These are phyloP conservation scores for Phataginus tricuspis DNA, from an alignment of 2,797 vertebrate genomes.

Conservation along the genomic window DNA sequence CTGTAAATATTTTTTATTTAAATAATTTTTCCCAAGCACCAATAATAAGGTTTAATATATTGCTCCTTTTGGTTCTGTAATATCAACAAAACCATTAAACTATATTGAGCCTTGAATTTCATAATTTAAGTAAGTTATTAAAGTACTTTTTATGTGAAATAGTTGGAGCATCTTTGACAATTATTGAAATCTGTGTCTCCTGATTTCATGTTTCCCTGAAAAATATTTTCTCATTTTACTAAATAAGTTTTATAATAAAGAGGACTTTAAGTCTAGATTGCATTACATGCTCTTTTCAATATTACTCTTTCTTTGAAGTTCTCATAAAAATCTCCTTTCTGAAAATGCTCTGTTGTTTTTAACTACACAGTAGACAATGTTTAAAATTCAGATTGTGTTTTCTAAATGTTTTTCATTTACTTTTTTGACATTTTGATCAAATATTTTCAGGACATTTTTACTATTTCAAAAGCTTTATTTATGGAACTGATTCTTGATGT, in stretches of 20 bases:
- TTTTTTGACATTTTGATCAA: slow-evolving; percentile 12
- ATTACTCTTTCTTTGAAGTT: slow-evolving; percentile 29
- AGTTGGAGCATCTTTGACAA: background rate
- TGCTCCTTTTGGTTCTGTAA: background rate
- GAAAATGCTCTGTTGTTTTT: slow-evolving; percentile 1
- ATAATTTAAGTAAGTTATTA: slow-evolving; percentile 38
- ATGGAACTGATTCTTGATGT: slow-evolving; percentile 3
- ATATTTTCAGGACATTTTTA: background rate
- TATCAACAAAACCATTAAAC: slow-evolving; percentile 37
- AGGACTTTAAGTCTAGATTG: background rate
- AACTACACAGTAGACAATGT: background rate
- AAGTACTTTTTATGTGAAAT: slow-evolving; percentile 6
- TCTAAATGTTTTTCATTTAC: background rate
- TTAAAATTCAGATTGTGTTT: slow-evolving; percentile 35
- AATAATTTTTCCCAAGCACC: background rate
- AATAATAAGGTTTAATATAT: slow-evolving; percentile 5
- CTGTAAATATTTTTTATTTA: slow-evolving; percentile 42
- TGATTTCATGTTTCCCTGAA: slow-evolving; percentile 31
- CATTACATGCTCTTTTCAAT: background rate
- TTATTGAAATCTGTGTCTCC: background rate
- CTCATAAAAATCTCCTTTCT: slow-evolving; percentile 40
- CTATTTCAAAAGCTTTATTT: slow-evolving; percentile 2
- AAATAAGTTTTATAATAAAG: background rate
- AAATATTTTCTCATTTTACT: slow-evolving; percentile 32
- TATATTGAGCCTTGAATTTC: slow-evolving; percentile 35